Evolutionary conservation across 1,140 invertebrate genomes (phyloP), one percentile per base, ranked within the genome.

Genomic region (Reticulitermes speratus): DNA sequence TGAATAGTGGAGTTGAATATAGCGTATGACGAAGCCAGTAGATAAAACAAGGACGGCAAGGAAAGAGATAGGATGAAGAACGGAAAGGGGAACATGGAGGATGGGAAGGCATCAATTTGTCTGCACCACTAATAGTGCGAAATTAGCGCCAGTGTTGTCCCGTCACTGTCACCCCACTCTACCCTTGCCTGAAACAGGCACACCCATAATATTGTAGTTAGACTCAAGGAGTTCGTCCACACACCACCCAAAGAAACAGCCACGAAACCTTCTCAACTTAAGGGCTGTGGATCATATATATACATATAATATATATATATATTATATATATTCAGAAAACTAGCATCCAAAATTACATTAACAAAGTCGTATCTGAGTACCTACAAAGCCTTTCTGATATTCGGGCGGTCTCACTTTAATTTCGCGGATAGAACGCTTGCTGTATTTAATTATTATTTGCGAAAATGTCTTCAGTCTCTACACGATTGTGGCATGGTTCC

Each of bases 61-160:
- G 59, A 65, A 65, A 65, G 21, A 25, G 59, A 9, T n/a, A 23
- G 25, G 59, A 65, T 8, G 25, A n/a, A 23, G 9, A 21, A 25
- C 1, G 65, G n/a, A 16, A 16, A 75, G 65, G 14, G 65, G 65
- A 14, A 30, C 6, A n/a, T 12, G n/a, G n/a, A 75, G 65, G 65
- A 75, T 75, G 65, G 65, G 65, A 65, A 65, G 65, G 30, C 65
- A 75, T 75, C 65, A 75, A 75, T 75, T 75, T 75, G 65, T 75
- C 65, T 75, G 65, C n/a, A 25, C 65, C 65, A n/a, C 65, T 75
- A 75, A 75, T 75, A 30, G 65, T 30, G n/a, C 14, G 65, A 75
- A 75, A 75, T 75, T 75, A 75, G 65, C 65, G 65, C 25, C 65
- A 75, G 65, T 30, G 65, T 75, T 75, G 65, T 75, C 19, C 52